phyloP scores from a whole-genome alignment of 2,113 vertebrate genomes.

The Hypanus sabinus region DNA sequence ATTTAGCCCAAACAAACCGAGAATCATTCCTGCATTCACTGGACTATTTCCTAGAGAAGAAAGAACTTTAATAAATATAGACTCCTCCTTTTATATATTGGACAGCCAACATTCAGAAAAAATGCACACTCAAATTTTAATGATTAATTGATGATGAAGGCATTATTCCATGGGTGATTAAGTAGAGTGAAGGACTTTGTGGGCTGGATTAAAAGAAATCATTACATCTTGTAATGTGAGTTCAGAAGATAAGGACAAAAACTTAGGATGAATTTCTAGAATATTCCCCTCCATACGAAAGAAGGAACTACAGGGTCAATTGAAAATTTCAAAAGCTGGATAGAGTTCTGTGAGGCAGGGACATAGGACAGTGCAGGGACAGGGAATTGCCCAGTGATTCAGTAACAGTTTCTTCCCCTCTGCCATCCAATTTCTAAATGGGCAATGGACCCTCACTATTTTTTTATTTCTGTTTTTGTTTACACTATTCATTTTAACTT shows the following conservation, averaged over 20 bases:
- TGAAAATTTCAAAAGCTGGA: not conserved
- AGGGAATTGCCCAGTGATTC: not conserved
- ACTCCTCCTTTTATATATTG: not conserved
- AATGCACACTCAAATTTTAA: not conserved
- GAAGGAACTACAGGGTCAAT: not conserved
- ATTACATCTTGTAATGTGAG: not conserved
- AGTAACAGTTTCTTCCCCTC: too few species aligned
- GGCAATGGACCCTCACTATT: too few species aligned
- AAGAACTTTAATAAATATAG: not conserved
- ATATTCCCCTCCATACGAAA: not conserved
- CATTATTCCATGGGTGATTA: not conserved
- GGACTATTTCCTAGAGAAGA: not conserved
- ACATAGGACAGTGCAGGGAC: not conserved
- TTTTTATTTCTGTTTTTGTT: too few species aligned
- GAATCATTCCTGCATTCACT: not conserved
- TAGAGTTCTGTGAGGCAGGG: not conserved
- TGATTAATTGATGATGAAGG: not conserved
- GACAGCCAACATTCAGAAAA: not conserved
- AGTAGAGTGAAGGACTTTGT: not conserved
- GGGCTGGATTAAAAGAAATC: not conserved
- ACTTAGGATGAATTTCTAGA: not conserved
- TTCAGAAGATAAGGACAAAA: not conserved
- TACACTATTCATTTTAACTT: too few species aligned
- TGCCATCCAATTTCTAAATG: too few species aligned
- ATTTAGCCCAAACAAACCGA: not conserved